phyloP scores from a whole-genome alignment of 2,888 invertebrate species.

The Eledone cirrhosa region DNA sequence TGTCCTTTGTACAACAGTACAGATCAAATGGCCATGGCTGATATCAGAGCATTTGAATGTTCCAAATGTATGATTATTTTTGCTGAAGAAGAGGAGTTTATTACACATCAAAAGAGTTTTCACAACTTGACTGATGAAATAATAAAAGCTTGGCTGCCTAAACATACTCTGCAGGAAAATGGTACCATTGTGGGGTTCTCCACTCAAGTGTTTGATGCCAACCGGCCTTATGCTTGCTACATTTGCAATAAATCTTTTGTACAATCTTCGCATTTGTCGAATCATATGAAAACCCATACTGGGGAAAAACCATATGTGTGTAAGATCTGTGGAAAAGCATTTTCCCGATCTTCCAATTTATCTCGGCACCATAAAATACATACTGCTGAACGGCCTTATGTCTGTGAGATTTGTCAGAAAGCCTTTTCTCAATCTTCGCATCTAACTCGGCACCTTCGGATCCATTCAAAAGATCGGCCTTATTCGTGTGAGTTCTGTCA shows the following conservation, averaged over 20 bases:
- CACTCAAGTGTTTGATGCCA: no score
- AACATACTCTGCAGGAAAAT: no score
- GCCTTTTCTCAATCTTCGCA: not conserved
- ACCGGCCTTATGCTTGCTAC: not conserved
- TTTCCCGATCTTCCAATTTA: conserved; percentile 8
- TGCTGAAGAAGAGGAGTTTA: no score
- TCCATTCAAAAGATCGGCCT: not conserved
- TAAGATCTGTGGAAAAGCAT: not conserved
- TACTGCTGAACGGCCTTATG: conserved; percentile 6
- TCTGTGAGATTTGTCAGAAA: not conserved
- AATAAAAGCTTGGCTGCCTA: no score
- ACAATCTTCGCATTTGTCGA: conserved; percentile 9
- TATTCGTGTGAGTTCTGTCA: conserved; percentile 12
- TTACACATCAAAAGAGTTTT: no score
- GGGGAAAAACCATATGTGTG: conserved; percentile 1
- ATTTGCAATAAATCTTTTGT: not conserved
- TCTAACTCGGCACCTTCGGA: not conserved
- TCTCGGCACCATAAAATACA: not conserved
- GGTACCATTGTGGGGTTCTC: no score
- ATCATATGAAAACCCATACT: conserved; percentile 3
- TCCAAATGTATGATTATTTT: no score
- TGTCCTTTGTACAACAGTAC: no score
- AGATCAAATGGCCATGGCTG: no score
- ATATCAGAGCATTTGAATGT: no score
- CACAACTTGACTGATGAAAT: no score